phyloP scores from a whole-genome alignment of 2,888 invertebrate genomes.

The Apeira syringaria region DNA sequence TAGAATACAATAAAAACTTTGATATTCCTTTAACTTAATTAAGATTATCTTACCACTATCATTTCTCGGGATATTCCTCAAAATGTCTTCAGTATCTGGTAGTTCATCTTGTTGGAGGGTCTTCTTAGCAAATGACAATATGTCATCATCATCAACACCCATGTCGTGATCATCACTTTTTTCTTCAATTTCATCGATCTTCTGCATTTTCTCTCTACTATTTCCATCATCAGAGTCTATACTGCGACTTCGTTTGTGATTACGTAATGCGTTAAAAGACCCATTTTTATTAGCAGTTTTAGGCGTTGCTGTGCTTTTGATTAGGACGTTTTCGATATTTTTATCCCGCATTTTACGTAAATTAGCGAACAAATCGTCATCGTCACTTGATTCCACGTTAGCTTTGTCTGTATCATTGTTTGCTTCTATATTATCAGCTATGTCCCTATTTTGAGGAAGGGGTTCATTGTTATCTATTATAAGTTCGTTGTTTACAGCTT shows the following conservation, averaged over 20 bases:
- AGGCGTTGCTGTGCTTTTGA: not conserved
- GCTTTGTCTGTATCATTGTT: slow-evolving; percentile 9
- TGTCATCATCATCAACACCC: slow-evolving; percentile 51
- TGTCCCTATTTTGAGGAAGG: not conserved
- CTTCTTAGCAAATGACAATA: slow-evolving; percentile 72
- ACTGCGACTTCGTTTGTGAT: slow-evolving; percentile 64
- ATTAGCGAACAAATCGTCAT: slow-evolving; percentile 70
- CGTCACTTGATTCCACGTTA: slow-evolving; percentile 37
- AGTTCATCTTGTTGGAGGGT: slow-evolving; percentile 63
- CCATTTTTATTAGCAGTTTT: slow-evolving; percentile 5
- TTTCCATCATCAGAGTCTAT: slow-evolving; percentile 52
- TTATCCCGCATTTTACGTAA: slow-evolving; percentile 63
- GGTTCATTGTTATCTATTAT: slow-evolving; percentile 45
- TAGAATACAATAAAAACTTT: no score
- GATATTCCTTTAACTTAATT: no score
- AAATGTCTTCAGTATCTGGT: slow-evolving; percentile 69
- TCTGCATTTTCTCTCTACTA: slow-evolving; percentile 60
- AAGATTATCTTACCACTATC: slow-evolving; percentile 62
- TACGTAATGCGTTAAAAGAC: slow-evolving; percentile 24
- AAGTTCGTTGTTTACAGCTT: slow-evolving; percentile 80
- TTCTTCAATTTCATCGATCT: slow-evolving; percentile 59
- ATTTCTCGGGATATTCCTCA: slow-evolving; percentile 49
- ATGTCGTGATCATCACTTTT: slow-evolving; percentile 45
- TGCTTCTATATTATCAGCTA: not conserved
- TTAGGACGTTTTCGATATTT: slow-evolving; percentile 1